phyloP scores from a whole-genome alignment of 2,888 invertebrate genomes.

The Liposcelis brunnea region DNA sequence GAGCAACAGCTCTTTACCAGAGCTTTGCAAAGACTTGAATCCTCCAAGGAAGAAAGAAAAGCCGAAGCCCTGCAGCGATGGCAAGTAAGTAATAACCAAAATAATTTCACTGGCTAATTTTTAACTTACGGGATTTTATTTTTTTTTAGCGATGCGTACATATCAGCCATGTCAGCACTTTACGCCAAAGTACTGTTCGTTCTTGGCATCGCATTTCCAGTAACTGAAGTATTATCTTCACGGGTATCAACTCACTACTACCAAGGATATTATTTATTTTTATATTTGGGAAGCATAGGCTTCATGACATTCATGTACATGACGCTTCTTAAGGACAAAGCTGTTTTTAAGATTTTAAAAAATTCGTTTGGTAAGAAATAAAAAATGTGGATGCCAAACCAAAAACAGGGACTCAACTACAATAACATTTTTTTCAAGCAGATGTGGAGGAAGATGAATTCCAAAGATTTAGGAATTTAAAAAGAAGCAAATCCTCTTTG shows the following conservation, averaged over 20 bases:
- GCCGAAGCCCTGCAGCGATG: neutral
- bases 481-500: neutral
- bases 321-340: conserved; percentile 43
- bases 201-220: conserved; percentile 66
- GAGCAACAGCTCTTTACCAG: neutral
- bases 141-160: conserved; percentile 44
- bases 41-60: conserved; percentile 3
- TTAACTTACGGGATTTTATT: neutral
- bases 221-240: conserved; percentile 68
- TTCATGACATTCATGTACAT: conserved; percentile 49
- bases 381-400: no score
- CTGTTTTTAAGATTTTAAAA: conserved; percentile 19
- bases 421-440: no score
- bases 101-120: neutral
- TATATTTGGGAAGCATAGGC: conserved; percentile 56
- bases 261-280: conserved; percentile 68
- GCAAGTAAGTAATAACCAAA: neutral
- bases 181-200: conserved; percentile 76
- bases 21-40: neutral
- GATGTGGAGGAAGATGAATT: conserved; percentile 17
- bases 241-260: conserved; percentile 41
- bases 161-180: conserved; percentile 56
- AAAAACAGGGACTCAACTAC: neutral
- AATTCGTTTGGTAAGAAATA: conserved; percentile 14
- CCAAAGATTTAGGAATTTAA: conserved; percentile 20